A percentile compares a stretch with the other conserved stretches of the same genome.
These are phyloP conservation scores for western clawed frog (Xenopus tropicalis) DNA, from an alignment of 2,113 vertebrate species.

Conservation along the genomic window DNA sequence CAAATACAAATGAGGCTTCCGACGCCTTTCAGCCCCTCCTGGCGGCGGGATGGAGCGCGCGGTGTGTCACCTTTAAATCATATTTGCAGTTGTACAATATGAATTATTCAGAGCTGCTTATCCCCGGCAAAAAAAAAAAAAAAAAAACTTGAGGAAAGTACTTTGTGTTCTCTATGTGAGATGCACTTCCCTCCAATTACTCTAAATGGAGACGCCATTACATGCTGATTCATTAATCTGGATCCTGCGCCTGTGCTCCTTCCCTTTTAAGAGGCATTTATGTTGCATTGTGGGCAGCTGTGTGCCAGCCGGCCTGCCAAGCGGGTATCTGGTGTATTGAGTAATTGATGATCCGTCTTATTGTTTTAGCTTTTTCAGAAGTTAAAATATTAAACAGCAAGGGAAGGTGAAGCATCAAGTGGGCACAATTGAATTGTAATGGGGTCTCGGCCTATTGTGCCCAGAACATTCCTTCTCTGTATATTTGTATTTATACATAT, in stretches of 20 bases:
- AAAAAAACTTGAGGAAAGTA: neutral
- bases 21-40: neutral
- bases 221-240: constrained; percentile 51
- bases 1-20: neutral
- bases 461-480: no score
- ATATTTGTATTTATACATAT: no score
- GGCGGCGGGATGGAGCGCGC: constrained; percentile 32
- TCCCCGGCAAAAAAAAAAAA: constrained; percentile 33
- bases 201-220: constrained; percentile 53
- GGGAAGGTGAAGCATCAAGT: constrained; percentile 42
- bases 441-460: neutral
- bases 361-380: constrained; percentile 43
- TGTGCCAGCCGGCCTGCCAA: constrained; percentile 51
- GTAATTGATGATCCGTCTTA: constrained; percentile 52
- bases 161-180: constrained; percentile 38
- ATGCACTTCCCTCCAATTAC: constrained; percentile 21
- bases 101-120: constrained; percentile 48
- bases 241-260: constrained; percentile 22
- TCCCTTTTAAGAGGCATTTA: constrained; percentile 48
- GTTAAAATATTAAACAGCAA: constrained; percentile 56
- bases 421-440: constrained; percentile 43
- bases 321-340: constrained; percentile 46
- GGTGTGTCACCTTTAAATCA: constrained; percentile 46
- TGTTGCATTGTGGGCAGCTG: constrained; percentile 43
- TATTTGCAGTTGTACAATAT: constrained; percentile 49